Percentiles rank a stretch among this genome's conserved stretches.
Evolutionary conservation across 2,888 invertebrate genomes (phyloP).

Genomic region (Apodemia mormo): DNA sequence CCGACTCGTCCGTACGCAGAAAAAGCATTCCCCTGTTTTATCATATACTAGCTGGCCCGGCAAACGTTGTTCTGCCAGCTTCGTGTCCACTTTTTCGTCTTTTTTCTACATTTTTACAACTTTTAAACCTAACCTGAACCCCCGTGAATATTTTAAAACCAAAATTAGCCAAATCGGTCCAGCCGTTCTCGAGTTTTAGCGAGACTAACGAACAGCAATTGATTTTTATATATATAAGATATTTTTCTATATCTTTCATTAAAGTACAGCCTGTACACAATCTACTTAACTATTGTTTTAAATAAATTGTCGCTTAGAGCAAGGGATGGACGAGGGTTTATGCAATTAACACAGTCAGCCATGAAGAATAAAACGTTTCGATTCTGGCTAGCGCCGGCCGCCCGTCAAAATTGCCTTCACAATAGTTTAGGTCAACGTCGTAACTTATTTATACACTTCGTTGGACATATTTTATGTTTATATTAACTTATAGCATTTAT

Average conservation of each 20-base stretch:
- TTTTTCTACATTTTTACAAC: no score
- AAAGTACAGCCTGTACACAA: conserved; percentile 31
- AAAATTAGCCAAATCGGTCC: no score
- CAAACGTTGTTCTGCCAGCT: no score
- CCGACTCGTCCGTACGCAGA: no score
- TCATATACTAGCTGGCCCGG: no score
- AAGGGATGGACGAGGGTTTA: conserved; percentile 75
- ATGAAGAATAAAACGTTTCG: conserved; percentile 75
- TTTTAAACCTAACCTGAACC: no score
- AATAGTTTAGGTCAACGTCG: conserved; percentile 40
- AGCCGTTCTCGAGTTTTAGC: no score
- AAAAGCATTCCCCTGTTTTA: no score
- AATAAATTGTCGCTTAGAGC: conserved; percentile 76
- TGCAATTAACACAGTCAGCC: conserved; percentile 69
- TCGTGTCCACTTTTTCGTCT: no score
- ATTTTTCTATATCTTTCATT: background rate
- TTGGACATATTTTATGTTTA: background rate
- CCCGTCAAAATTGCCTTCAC: conserved; percentile 37
- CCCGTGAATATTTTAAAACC: no score
- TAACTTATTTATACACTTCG: conserved; percentile 10
- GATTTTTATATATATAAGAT: no score
- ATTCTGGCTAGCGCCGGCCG: conserved; percentile 47
- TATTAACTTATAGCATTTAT: background rate
- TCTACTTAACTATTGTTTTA: conserved; percentile 49
- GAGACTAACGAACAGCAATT: no score